Conservation (phyloP, 2,888 invertebrate genomes). For the Coelopa pilipes region DNA sequence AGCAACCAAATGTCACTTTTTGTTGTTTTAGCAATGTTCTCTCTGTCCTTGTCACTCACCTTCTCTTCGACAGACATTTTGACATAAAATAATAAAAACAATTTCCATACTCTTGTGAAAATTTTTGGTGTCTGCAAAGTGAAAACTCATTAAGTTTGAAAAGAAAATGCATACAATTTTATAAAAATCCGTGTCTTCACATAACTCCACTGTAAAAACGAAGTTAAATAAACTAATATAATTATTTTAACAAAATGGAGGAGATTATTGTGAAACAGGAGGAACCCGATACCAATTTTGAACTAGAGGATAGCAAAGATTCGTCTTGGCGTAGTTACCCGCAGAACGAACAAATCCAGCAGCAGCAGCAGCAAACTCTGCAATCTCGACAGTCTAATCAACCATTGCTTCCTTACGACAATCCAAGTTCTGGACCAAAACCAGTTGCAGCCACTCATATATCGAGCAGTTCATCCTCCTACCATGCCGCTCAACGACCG, state of each 20-base stretch:
- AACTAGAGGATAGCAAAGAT: slow-evolving; percentile 9
- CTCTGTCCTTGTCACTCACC: neutral
- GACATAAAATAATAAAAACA: slow-evolving; percentile 45
- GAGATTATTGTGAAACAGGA: slow-evolving; percentile 28
- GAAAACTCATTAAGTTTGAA: slow-evolving; percentile 17
- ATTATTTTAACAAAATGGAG: slow-evolving; percentile 25
- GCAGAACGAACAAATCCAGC: neutral
- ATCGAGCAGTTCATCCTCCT: slow-evolving; percentile 12
- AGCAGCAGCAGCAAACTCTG: neutral
- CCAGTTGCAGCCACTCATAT: slow-evolving; percentile 1
- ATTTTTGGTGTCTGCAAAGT: slow-evolving; percentile 19
- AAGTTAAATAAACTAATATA: neutral
- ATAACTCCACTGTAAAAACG: neutral
- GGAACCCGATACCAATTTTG: slow-evolving; percentile 17
- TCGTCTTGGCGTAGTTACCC: slow-evolving; percentile 22
- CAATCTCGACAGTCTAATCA: no score
- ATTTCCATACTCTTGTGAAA: slow-evolving; percentile 31
- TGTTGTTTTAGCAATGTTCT: slow-evolving; percentile 6
- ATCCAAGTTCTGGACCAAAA: slow-evolving; percentile 1
- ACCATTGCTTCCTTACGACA: neutral
- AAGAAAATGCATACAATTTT: slow-evolving; percentile 26
- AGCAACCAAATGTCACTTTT: slow-evolving; percentile 3
- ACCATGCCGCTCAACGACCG: slow-evolving; percentile 21
- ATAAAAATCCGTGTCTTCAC: neutral
- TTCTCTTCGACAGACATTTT: slow-evolving; percentile 28